Base-by-base conservation (phyloP, 2,113 vertebrate species). In the Antennarius striatus region DNA sequence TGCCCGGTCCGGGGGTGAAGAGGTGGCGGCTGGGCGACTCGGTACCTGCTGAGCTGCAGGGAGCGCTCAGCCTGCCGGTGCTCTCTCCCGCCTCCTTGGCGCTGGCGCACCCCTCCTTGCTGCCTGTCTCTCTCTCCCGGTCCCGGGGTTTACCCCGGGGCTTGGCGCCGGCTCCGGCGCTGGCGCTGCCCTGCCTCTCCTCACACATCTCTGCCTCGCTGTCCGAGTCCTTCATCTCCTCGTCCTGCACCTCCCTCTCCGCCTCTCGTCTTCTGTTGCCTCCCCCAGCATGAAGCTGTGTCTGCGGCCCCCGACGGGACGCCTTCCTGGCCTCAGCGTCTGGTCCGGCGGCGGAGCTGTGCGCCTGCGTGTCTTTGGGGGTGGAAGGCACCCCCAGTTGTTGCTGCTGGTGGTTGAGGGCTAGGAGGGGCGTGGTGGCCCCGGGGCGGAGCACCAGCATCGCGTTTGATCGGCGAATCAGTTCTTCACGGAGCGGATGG, bases 361-460 rank as follows among this genome's bases (percentile, higher is more conserved):
- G 87, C 1, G 59, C 78, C 66, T 72, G 80, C 56, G 86, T 90
- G 56, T 94, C 93, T 89, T 95, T 94, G 85, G 90, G 8, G 57
- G 93, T 73, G 0, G 89, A 90, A 7, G 90, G 84, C 0, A 76
- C 70, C 22, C 81, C 86, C 1, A 88, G 90, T 29, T 88, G 86
- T 2, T 92, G 91, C 51, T 95, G 94, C 40, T 94, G 95, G 32
- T 94, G 91, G 81, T 92, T 93, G 63, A 96, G 92, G 28, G 94
- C 91, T 1, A 98, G 90, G 63, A 96, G 86, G 1, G 96, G 96
- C 0, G 95, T 85, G 22, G 90, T 64, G 1, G 86, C 93, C 64
- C 93, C 95, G 75, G 96, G 96, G 2, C 96, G 93, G 67, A 98
- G 93, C 77, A 98, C 93, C 82, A 98, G 86, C 96, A 97, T 95